Conservation (phyloP, 1,140 invertebrate genomes). For the Drosophila pseudoananassae region DNA sequence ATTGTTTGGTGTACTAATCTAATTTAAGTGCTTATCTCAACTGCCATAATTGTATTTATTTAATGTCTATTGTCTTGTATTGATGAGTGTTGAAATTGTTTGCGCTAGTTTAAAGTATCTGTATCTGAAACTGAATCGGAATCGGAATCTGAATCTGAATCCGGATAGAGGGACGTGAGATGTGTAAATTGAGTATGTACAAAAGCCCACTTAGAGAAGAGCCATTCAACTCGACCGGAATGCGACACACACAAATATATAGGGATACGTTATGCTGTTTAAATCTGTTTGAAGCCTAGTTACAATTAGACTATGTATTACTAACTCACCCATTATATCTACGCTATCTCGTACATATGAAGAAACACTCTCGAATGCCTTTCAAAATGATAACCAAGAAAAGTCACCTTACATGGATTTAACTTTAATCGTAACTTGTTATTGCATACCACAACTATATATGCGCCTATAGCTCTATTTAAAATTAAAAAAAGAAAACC, state of each 20-base stretch:
- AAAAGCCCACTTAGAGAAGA: slow-evolving; percentile 28
- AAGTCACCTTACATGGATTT: slow-evolving; percentile 41
- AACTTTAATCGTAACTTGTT: slow-evolving; percentile 68
- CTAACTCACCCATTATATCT: slow-evolving; percentile 34
- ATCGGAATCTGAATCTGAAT: no score
- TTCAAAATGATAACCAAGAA: slow-evolving; percentile 64
- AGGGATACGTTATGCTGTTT: slow-evolving; percentile 61
- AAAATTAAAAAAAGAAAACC: slow-evolving; percentile 31
- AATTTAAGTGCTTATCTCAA: slow-evolving; percentile 73
- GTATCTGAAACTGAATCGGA: slow-evolving; percentile 24
- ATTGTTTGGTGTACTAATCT: slow-evolving; percentile 26
- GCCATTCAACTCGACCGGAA: slow-evolving; percentile 12
- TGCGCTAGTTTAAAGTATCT: slow-evolving; percentile 27
- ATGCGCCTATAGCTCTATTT: slow-evolving; percentile 59
- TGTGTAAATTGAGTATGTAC: slow-evolving; percentile 55
- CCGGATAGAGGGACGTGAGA: neutral
- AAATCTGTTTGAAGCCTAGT: slow-evolving; percentile 64
- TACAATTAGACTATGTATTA: slow-evolving; percentile 43
- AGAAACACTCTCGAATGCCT: slow-evolving; percentile 72
- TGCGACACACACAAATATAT: slow-evolving; percentile 13
- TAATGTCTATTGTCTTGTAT: slow-evolving; percentile 21
- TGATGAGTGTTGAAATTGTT: slow-evolving; percentile 51
- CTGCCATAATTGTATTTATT: slow-evolving; percentile 74
- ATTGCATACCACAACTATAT: slow-evolving; percentile 64
- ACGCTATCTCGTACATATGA: slow-evolving; percentile 53